Base-by-base conservation (phyloP, 2,113 vertebrate species). In the Xenotilapia caudafasciata region DNA sequence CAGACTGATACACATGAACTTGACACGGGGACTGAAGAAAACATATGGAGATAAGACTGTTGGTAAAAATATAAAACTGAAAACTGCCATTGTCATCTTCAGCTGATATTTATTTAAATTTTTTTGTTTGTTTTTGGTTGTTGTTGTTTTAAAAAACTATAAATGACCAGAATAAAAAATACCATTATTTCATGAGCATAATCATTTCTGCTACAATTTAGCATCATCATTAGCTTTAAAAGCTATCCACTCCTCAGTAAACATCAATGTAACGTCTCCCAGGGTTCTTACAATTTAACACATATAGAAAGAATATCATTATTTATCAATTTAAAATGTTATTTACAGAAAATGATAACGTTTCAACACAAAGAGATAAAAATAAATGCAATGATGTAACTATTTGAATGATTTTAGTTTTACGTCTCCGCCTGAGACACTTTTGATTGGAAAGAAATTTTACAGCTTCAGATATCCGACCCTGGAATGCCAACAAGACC, bases 251-350 rank as follows among this genome's bases (percentile, higher is more conserved):
- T 13, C 9, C 23, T 42, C 17, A 65, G 26, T 60, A 60, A 77
- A 75, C 6, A 9, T 17, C 19, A 10, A 73, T 0, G 38, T 0
- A 73, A 73, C 4, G 8, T 45, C n/a, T 73, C 7, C 21, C 21
- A 45, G 13, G 0, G 8, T 73, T 73, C n/a, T 0, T 45, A 73
- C n/a, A 45, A 1, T 73, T 73, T 6, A 73, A 73, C 9, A 42
- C 65, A 45, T 73, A 13, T 21, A 65, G 33, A n/a, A 33, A 7
- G 9, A 21, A 79, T 54, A 2, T 38, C 21, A 6, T 38, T 9
- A 58, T 38, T 65, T 38, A 45, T 23, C 6, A 0, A 82, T 51
- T 68, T 38, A 49, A 58, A 13, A n/a, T 13, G 11, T n/a, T 65
- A 38, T 38, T 65, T 65, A 38, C 21, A 45, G 68, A 73, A 73